phyloP scores from a whole-genome alignment of 2,888 invertebrate genomes.

The Itoplectis maculator region DNA sequence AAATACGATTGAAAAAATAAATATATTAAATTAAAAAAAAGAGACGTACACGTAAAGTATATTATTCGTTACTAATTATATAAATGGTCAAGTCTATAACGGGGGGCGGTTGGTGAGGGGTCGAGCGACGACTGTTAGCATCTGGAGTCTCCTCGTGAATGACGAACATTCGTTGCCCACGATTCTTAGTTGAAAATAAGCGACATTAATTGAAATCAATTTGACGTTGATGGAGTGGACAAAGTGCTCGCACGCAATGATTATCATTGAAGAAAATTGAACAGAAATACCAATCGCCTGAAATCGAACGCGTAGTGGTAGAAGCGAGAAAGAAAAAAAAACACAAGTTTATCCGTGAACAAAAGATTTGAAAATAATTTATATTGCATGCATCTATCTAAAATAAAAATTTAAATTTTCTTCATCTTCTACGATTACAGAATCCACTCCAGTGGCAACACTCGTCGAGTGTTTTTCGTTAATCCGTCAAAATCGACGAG shows the following conservation, averaged over 20 bases:
- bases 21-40: slow-evolving; percentile 84
- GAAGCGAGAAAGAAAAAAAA: not conserved
- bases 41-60: slow-evolving; percentile 82
- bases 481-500: not conserved
- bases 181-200: slow-evolving; percentile 21
- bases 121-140: slow-evolving; percentile 44
- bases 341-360: slow-evolving; percentile 12
- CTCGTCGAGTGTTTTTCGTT: slow-evolving; percentile 14
- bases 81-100: slow-evolving; percentile 81
- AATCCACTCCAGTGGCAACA: slow-evolving; percentile 2
- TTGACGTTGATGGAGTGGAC: not conserved
- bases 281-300: not conserved
- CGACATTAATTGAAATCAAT: slow-evolving; percentile 19
- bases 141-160: slow-evolving; percentile 25
- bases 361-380: not conserved
- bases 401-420: not conserved
- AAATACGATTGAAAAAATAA: slow-evolving; percentile 84
- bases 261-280: not conserved
- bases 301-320: not conserved
- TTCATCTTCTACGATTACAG: not conserved
- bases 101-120: slow-evolving; percentile 61
- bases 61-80: slow-evolving; percentile 80
- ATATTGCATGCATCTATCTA: slow-evolving; percentile 31
- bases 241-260: not conserved
- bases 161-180: slow-evolving; percentile 16